A percentile compares a stretch with the other conserved stretches of the same genome.
These are phyloP conservation scores for Aramus guarauna DNA, from an alignment of 2,113 vertebrate genomes.

Conservation along the genomic window DNA sequence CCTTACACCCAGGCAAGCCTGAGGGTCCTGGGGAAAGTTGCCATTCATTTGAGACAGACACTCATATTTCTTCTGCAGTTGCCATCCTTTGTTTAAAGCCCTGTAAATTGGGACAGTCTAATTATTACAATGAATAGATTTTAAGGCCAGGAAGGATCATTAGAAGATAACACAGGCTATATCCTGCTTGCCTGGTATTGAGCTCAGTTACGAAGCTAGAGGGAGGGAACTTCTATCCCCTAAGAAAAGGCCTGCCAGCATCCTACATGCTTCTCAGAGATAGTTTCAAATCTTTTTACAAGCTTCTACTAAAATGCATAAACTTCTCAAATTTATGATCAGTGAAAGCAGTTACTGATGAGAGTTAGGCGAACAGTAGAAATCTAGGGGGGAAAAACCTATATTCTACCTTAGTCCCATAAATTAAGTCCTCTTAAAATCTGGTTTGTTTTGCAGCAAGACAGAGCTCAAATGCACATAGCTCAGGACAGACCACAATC, in stretches of 20 bases:
- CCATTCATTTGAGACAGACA: neutral
- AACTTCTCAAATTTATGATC: neutral
- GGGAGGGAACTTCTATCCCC: neutral
- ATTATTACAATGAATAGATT: neutral
- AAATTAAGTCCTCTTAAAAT: neutral
- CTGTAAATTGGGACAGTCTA: neutral
- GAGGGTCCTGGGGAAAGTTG: neutral
- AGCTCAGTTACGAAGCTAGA: neutral
- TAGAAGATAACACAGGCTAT: neutral
- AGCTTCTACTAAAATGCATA: neutral
- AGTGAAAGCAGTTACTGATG: neutral
- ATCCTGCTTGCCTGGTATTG: neutral
- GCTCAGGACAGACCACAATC: neutral
- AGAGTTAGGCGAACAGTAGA: neutral
- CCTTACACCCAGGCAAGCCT: neutral
- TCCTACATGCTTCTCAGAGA: neutral
- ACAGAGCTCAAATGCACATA: accelerated
- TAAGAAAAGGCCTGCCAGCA: neutral
- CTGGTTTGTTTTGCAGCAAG: neutral
- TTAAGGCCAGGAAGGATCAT: accelerated
- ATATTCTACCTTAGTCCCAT: neutral
- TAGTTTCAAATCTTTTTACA: neutral
- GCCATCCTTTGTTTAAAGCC: neutral
- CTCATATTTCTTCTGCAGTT: neutral
- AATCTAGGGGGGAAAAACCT: neutral